A percentile compares a stretch with the other conserved stretches of the same genome.
Evolutionary conservation across 2,888 invertebrate genomes (phyloP).

Genomic region (Platynereis dumerilii): DNA sequence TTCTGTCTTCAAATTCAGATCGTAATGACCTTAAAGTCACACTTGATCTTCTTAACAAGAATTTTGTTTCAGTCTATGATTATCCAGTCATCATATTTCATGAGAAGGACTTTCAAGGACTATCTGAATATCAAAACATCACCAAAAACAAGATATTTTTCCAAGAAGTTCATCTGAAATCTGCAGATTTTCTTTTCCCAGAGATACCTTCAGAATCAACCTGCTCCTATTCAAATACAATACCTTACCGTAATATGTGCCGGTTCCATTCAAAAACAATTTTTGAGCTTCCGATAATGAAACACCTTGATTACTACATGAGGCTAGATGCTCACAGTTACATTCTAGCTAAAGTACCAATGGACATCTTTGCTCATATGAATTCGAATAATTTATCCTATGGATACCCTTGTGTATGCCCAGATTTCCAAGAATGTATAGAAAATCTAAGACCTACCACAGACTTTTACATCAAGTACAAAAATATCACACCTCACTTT

Average conservation of each 20-base stretch:
- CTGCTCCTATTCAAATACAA: conserved; percentile 23
- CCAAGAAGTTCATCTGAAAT: no score
- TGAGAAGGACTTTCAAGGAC: no score
- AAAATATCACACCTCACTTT: conserved; percentile 21
- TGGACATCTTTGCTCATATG: conserved; percentile 38
- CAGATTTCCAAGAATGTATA: conserved; percentile 26
- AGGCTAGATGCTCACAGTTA: conserved; percentile 41
- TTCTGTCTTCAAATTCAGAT: no score
- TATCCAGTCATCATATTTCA: no score
- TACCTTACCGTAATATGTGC: conserved; percentile 40
- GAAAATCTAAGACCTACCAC: conserved; percentile 33
- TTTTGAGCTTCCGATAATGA: conserved; percentile 33
- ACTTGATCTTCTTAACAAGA: no score
- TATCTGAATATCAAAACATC: no score
- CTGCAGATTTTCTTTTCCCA: no score
- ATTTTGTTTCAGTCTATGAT: no score
- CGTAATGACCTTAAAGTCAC: no score
- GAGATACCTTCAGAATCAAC: no score
- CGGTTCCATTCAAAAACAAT: conserved; percentile 38
- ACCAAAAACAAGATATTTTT: no score
- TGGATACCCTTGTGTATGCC: conserved; percentile 32
- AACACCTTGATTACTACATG: conserved; percentile 37
- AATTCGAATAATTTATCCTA: conserved; percentile 22
- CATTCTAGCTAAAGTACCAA: conserved; percentile 23
- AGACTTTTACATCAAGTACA: conserved; percentile 17